phyloP scores from a whole-genome alignment of 2,888 invertebrate species.

The Brenthis ino region DNA sequence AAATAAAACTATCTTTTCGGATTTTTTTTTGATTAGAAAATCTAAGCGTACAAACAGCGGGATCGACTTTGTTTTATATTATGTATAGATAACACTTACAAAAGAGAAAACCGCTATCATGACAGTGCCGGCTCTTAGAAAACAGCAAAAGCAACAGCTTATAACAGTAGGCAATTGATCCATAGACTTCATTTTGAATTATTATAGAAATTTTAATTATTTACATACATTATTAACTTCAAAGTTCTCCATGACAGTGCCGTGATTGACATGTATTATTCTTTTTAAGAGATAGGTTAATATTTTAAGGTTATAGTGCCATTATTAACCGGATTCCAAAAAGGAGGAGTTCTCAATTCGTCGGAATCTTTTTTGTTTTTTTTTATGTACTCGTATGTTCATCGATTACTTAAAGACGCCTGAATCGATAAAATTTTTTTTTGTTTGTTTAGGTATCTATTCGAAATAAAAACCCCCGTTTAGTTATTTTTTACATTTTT shows the following conservation, averaged over 20 bases:
- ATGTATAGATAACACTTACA: slow-evolving; percentile 49
- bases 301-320: not conserved
- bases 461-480: no score
- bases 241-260: slow-evolving; percentile 7
- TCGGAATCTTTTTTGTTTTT: no score
- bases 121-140: slow-evolving; percentile 64
- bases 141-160: slow-evolving; percentile 73
- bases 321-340: no score
- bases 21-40: not conserved
- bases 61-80: no score
- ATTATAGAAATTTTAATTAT: slow-evolving; percentile 13
- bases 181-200: slow-evolving; percentile 54
- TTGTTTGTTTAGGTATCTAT: no score
- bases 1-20: not conserved
- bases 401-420: no score
- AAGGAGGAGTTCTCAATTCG: no score
- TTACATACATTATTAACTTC: slow-evolving; percentile 17
- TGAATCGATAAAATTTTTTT: no score
- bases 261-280: slow-evolving; percentile 6
- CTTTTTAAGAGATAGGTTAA: slow-evolving; percentile 11
- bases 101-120: slow-evolving; percentile 63
- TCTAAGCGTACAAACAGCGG: no score
- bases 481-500: no score
- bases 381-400: no score
- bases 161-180: slow-evolving; percentile 63